Percentiles rank a stretch among this genome's conserved stretches.
These are phyloP conservation scores for Epinephelus coioides DNA, from an alignment of 2,797 vertebrate genomes.

Conservation along the genomic window DNA sequence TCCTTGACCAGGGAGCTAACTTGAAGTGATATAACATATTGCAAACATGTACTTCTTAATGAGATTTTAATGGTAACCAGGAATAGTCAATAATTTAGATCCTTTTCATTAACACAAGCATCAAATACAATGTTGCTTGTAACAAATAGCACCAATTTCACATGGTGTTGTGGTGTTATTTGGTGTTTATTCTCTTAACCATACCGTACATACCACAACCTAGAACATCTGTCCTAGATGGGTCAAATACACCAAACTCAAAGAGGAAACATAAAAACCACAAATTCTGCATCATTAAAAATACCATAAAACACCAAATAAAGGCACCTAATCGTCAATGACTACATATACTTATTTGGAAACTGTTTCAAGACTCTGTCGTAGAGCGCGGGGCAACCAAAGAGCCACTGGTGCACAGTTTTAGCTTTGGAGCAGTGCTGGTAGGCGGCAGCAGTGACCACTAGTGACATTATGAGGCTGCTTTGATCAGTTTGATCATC, in stretches of 20 bases:
- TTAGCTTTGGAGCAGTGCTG: constrained; percentile 1
- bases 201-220: background rate
- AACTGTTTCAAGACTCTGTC: background rate
- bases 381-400: background rate
- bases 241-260: background rate
- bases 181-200: too few relatives aligned
- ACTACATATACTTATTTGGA: constrained; percentile 1
- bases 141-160: too few relatives aligned
- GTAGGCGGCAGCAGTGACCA: constrained; percentile 18
- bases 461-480: background rate
- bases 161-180: too few relatives aligned
- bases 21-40: too few relatives aligned
- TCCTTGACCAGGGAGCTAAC: too few relatives aligned
- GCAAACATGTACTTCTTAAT: too few relatives aligned
- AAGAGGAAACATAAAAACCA: constrained; percentile 5
- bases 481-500: constrained; percentile 60
- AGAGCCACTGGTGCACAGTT: constrained; percentile 3
- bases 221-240: background rate
- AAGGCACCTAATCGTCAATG: background rate
- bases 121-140: too few relatives aligned
- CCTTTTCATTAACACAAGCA: too few relatives aligned
- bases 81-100: too few relatives aligned
- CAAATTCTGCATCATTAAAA: background rate
- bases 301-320: background rate
- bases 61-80: too few relatives aligned